Evolutionary conservation across 2,888 invertebrate genomes (phyloP).

Genomic region (Cryptophagus acutangulus): DNA sequence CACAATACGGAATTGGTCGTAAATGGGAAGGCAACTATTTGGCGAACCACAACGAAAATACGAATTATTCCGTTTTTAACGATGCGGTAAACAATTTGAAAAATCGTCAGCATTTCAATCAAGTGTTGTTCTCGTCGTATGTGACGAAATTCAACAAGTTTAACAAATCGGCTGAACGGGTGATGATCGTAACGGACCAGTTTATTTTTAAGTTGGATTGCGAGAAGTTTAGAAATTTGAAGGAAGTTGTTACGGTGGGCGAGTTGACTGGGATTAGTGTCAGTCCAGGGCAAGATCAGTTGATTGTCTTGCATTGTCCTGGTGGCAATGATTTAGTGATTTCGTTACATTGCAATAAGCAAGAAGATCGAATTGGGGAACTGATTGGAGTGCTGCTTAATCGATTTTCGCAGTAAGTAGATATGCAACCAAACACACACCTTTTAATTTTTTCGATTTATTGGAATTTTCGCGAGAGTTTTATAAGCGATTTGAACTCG

Average conservation of each 20-base stretch:
- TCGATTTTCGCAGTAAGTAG: conserved; percentile 69
- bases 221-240: conserved; percentile 81
- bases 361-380: conserved; percentile 80
- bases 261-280: conserved; percentile 76
- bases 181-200: conserved; percentile 80
- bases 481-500: neutral
- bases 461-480: too few species aligned
- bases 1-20: conserved; percentile 69
- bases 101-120: conserved; percentile 60
- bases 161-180: conserved; percentile 70
- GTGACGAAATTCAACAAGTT: conserved; percentile 66
- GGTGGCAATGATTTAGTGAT: conserved; percentile 87
- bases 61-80: conserved; percentile 60
- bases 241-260: conserved; percentile 56
- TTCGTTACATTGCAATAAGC: conserved; percentile 54
- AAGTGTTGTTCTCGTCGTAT: conserved; percentile 62
- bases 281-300: conserved; percentile 80
- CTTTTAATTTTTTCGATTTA: too few species aligned
- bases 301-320: conserved; percentile 80
- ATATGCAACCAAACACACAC: too few species aligned
- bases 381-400: conserved; percentile 76
- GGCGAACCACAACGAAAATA: conserved; percentile 62
- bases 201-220: conserved; percentile 84
- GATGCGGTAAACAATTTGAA: conserved; percentile 64
- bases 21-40: conserved; percentile 86